Percentiles rank a stretch among this genome's conserved stretches.
phyloP scores from a whole-genome alignment of 1,140 invertebrate species.

The Brachionus paranguensis region DNA sequence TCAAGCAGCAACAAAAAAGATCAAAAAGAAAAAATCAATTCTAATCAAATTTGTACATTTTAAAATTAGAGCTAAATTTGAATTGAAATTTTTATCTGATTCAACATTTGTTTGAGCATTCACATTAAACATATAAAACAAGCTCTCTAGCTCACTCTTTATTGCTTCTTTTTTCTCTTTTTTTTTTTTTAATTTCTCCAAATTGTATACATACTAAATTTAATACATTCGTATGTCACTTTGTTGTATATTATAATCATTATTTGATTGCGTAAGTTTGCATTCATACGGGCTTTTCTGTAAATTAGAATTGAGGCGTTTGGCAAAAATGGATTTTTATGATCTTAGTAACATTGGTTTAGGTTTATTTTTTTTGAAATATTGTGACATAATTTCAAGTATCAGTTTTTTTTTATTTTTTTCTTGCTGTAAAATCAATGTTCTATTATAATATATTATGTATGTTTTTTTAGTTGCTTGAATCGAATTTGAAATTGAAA shows the following conservation, averaged over 20 bases:
- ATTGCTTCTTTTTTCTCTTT: background rate
- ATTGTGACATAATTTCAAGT: slow-evolving; percentile 21
- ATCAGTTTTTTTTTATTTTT: background rate
- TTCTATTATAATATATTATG: slow-evolving; percentile 35
- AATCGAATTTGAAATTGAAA: slow-evolving; percentile 34
- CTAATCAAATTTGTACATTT: background rate
- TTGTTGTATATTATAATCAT: slow-evolving; percentile 17
- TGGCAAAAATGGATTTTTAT: background rate
- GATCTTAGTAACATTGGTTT: no score
- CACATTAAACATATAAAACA: background rate
- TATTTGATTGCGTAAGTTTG: slow-evolving; percentile 7
- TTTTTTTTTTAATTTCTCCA: background rate
- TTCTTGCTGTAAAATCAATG: slow-evolving; percentile 28
- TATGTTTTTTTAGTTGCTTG: background rate
- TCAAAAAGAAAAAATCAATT: background rate
- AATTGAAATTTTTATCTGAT: slow-evolving; percentile 1
- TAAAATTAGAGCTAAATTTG: background rate
- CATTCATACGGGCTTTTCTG: background rate
- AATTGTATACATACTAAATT: slow-evolving; percentile 16
- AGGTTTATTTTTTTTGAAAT: background rate
- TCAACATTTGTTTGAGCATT: background rate
- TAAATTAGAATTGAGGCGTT: background rate
- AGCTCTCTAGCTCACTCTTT: background rate
- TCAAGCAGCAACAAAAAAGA: background rate
- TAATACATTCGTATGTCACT: slow-evolving; percentile 17